These are phyloP conservation scores for Todiramphus chloris DNA, from an alignment of 2,113 vertebrate species.

Conservation along the genomic window DNA sequence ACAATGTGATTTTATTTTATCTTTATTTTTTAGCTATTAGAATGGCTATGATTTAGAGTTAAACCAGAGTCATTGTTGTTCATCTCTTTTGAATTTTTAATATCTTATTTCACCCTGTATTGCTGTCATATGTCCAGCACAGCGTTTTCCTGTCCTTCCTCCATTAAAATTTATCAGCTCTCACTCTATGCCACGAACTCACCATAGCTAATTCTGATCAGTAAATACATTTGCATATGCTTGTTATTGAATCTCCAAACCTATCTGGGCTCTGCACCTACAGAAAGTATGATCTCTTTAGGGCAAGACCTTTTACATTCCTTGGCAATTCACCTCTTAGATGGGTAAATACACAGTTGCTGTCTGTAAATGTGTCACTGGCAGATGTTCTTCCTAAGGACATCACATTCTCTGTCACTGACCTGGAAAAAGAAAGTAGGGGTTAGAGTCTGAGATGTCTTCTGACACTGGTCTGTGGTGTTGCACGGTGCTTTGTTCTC, in stretches of 20 bases:
- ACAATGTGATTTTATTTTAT: background rate
- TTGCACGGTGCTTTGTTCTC: background rate
- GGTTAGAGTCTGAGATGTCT: background rate
- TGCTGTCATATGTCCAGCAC: background rate
- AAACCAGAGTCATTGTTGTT: background rate
- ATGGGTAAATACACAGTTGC: background rate
- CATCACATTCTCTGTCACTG: background rate
- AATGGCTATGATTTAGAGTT: background rate
- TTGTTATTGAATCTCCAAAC: background rate
- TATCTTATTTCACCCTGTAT: background rate
- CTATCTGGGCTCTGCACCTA: background rate
- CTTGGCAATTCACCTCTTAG: background rate
- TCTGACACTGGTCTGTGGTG: background rate
- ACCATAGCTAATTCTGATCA: background rate
- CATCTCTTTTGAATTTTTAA: background rate
- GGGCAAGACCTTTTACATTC: background rate
- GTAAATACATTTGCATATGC: background rate
- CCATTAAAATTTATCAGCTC: background rate
- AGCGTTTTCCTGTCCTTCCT: background rate
- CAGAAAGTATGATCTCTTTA: background rate
- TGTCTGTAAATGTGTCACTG: background rate
- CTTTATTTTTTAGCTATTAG: background rate
- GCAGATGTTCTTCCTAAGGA: background rate
- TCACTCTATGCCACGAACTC: background rate
- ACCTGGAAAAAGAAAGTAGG: background rate